Evolutionary conservation across 2,113 vertebrate species (phyloP).

Genomic region (Otocyon megalotis): DNA sequence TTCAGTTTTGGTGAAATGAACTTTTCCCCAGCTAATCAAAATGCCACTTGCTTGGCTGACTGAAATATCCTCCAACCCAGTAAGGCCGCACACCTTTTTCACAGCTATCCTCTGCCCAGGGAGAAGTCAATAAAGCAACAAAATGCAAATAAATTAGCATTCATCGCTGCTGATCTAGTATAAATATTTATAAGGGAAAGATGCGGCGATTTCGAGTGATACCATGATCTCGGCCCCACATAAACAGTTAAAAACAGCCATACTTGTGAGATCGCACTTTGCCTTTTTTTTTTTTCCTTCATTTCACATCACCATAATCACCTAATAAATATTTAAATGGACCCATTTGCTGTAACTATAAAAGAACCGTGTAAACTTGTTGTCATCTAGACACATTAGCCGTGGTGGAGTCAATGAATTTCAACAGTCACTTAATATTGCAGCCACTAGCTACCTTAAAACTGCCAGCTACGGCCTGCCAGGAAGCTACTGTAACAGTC

Average conservation of each 20-base stretch:
- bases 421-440: conserved; percentile 93
- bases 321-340: conserved; percentile 94
- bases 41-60: conserved; percentile 78
- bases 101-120: conserved; percentile 53
- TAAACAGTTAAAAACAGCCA: conserved; percentile 87
- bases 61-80: conserved; percentile 76
- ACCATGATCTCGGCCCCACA: conserved; percentile 83
- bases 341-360: conserved; percentile 91
- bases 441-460: conserved; percentile 91
- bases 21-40: conserved; percentile 78
- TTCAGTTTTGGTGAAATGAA: conserved; percentile 73
- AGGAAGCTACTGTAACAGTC: conserved; percentile 90
- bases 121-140: conserved; percentile 86
- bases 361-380: conserved; percentile 92
- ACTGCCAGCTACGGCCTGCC: conserved; percentile 91
- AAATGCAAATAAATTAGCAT: conserved; percentile 88
- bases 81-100: conserved; percentile 51
- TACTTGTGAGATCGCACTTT: conserved; percentile 87
- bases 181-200: conserved; percentile 90
- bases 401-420: conserved; percentile 92
- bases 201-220: conserved; percentile 87
- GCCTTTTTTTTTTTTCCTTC: conserved; percentile 85
- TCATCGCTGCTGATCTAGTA: conserved; percentile 85
- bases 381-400: conserved; percentile 93
- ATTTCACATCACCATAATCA: conserved; percentile 92